phyloP scores from a whole-genome alignment of 2,888 invertebrate genomes.

The Tenthredo livida region DNA sequence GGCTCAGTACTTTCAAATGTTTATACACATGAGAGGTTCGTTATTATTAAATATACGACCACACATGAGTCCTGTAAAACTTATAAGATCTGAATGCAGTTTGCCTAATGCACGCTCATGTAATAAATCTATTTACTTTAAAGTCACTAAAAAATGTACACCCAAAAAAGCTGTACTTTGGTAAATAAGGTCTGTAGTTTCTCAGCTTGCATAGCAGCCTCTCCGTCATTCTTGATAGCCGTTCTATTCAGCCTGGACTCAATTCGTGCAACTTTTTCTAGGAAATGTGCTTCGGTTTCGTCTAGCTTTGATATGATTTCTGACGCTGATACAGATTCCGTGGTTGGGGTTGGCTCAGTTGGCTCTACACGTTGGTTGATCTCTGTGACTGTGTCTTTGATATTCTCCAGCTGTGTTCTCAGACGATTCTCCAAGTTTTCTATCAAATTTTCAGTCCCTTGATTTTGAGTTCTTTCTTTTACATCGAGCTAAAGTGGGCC shows the following conservation, averaged over 20 bases:
- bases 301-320: conserved; percentile 66
- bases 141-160: neutral
- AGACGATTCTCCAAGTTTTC: conserved; percentile 79
- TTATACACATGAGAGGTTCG: conserved; percentile 8
- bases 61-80: conserved; percentile 55
- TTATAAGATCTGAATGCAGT: neutral
- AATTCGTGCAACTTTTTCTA: conserved; percentile 64
- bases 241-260: conserved; percentile 64
- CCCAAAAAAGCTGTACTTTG: conserved; percentile 58
- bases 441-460: conserved; percentile 83
- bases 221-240: conserved; percentile 59
- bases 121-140: neutral
- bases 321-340: conserved; percentile 30
- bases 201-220: conserved; percentile 59
- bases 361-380: conserved; percentile 67
- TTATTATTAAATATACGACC: conserved; percentile 57
- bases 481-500: conserved; percentile 82
- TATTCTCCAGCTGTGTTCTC: conserved; percentile 76
- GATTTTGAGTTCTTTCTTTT: conserved; percentile 82
- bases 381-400: conserved; percentile 77
- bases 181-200: conserved; percentile 59
- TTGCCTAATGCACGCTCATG: neutral
- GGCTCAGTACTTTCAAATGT: neutral
- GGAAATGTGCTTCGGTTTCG: conserved; percentile 64
- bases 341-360: conserved; percentile 25